Conservation (phyloP, 2,113 vertebrate species). For the Zonotrichia leucophrys region DNA sequence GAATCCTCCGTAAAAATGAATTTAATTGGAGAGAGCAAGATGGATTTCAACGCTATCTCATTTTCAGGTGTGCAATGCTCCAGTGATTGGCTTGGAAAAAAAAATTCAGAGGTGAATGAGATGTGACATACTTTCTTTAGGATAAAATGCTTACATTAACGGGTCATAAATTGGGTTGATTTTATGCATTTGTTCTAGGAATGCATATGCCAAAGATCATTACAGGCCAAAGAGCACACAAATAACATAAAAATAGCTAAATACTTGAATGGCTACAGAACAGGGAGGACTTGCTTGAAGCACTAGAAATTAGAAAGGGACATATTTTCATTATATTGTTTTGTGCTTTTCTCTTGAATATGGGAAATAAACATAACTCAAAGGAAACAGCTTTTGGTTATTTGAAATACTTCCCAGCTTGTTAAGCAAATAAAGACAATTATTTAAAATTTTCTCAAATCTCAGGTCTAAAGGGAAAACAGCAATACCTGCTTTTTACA, state of each 20-base stretch:
- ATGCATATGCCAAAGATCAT: not conserved
- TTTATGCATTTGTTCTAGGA: not conserved
- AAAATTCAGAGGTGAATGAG: not conserved
- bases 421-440: not conserved
- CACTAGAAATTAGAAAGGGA: not conserved
- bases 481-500: not conserved
- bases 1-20: constrained; percentile 1
- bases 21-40: constrained; percentile 7
- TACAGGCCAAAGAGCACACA: not conserved
- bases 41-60: not conserved
- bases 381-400: not conserved
- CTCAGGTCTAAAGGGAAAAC: not conserved
- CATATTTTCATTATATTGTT: not conserved
- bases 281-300: not conserved
- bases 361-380: not conserved
- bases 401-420: not conserved
- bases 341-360: not conserved
- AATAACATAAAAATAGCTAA: not conserved
- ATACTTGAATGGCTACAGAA: not conserved
- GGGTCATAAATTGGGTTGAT: not conserved
- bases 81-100: not conserved
- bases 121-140: not conserved
- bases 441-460: not conserved
- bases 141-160: not conserved
- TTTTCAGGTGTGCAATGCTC: constrained; percentile 32